These are phyloP conservation scores for Serripes groenlandicus DNA, from an alignment of 2,888 invertebrate species.

Conservation along the genomic window DNA sequence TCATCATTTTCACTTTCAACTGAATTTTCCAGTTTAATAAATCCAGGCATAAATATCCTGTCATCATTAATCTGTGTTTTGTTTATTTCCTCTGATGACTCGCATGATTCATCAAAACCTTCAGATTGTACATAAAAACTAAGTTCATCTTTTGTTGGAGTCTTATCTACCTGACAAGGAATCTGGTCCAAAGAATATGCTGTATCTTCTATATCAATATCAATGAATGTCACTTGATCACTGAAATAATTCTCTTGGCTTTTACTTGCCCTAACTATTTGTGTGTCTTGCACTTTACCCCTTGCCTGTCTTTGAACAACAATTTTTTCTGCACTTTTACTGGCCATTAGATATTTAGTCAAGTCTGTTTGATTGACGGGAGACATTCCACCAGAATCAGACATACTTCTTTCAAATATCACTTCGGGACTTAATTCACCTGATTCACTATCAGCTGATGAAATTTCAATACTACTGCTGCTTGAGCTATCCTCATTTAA, in stretches of 20 bases:
- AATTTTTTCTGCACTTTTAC: slow-evolving; percentile 84
- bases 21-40: slow-evolving; percentile 81
- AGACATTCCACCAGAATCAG: slow-evolving; percentile 68
- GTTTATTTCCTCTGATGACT: not conserved
- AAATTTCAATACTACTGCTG: slow-evolving; percentile 64
- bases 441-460: slow-evolving; percentile 60
- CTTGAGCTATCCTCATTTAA: slow-evolving; percentile 67
- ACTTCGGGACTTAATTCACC: slow-evolving; percentile 61
- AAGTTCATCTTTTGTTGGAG: slow-evolving; percentile 42
- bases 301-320: slow-evolving; percentile 50
- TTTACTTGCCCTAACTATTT: slow-evolving; percentile 94
- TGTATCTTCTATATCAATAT: slow-evolving; percentile 96
- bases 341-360: slow-evolving; percentile 57
- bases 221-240: slow-evolving; percentile 92
- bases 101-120: not conserved
- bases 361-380: slow-evolving; percentile 54
- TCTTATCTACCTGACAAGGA: slow-evolving; percentile 59
- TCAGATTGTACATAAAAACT: slow-evolving; percentile 7
- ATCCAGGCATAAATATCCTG: slow-evolving; percentile 82
- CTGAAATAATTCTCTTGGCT: slow-evolving; percentile 95
- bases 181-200: slow-evolving; percentile 94
- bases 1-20: not conserved
- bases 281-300: slow-evolving; percentile 77
- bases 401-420: slow-evolving; percentile 65
- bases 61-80: slow-evolving; percentile 67